Percentiles rank a stretch among this genome's conserved stretches.
Conservation (phyloP, 2,888 invertebrate species). For the Heliconius erato region DNA sequence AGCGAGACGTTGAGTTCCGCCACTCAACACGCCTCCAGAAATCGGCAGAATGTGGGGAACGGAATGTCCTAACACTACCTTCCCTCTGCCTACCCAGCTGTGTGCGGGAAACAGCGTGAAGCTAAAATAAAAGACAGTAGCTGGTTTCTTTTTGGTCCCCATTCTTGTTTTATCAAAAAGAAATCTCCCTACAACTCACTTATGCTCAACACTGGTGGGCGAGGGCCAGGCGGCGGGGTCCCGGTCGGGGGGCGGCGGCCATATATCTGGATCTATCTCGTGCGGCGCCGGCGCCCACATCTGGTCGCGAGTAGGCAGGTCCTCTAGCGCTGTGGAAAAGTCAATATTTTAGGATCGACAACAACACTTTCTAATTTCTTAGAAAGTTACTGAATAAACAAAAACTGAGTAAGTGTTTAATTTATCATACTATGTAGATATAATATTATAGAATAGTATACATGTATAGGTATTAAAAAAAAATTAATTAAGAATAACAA, state of each 20-base stretch:
- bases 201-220: constrained; percentile 91
- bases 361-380: constrained; percentile 26
- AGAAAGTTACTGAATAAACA: constrained; percentile 26
- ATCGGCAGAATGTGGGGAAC: no score
- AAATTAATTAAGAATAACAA: background rate
- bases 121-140: no score
- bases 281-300: constrained; percentile 83
- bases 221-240: constrained; percentile 96
- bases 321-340: constrained; percentile 76
- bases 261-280: constrained; percentile 91
- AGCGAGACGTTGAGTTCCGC: no score
- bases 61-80: no score
- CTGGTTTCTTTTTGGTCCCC: no score
- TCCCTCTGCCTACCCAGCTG: no score
- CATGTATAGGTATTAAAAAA: background rate
- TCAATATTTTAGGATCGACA: constrained; percentile 16
- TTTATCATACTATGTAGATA: background rate
- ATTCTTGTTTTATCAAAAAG: background rate
- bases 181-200: constrained; percentile 69
- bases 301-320: constrained; percentile 78
- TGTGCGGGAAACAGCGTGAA: no score
- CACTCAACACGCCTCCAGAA: no score
- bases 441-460: background rate
- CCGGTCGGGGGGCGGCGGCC: constrained; percentile 88
- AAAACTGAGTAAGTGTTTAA: constrained; percentile 18